Evolutionary conservation across 2,888 invertebrate genomes (phyloP).

Genomic region (Phyto melanocephala): DNA sequence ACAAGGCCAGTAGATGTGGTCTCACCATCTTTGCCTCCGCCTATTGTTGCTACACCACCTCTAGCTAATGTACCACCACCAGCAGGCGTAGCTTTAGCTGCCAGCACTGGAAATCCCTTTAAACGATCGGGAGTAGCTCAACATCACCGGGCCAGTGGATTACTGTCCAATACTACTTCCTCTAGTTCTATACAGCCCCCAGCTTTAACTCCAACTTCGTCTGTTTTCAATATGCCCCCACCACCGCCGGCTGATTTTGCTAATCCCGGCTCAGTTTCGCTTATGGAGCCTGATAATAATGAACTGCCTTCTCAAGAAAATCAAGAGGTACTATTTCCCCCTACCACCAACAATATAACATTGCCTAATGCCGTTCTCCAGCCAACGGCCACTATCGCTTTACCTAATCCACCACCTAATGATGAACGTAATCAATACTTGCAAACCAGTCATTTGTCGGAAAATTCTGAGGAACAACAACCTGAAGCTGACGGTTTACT

Average conservation of each 20-base stretch:
- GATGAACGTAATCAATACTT: constrained; percentile 88
- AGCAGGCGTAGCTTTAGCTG: constrained; percentile 30
- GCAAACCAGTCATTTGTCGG: constrained; percentile 87
- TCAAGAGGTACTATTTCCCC: constrained; percentile 79
- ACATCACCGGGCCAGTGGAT: constrained; percentile 74
- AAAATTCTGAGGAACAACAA: constrained; percentile 74
- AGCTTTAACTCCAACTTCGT: constrained; percentile 8
- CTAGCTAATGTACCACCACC: constrained; percentile 35
- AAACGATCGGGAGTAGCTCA: constrained; percentile 74
- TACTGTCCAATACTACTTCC: constrained; percentile 78
- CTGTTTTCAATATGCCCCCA: constrained; percentile 65
- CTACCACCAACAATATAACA: constrained; percentile 66
- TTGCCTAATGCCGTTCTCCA: constrained; percentile 27
- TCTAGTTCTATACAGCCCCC: constrained; percentile 70
- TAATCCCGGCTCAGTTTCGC: constrained; percentile 67
- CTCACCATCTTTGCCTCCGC: constrained; percentile 33
- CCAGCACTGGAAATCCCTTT: constrained; percentile 72
- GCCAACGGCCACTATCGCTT: constrained; percentile 15
- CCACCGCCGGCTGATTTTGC: constrained; percentile 75
- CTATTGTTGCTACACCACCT: constrained; percentile 19
- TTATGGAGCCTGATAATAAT: constrained; percentile 82
- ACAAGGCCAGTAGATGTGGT: constrained; percentile 43
- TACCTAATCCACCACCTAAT: constrained; percentile 78
- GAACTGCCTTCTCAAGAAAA: constrained; percentile 80
- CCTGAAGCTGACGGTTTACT: constrained; percentile 79